Base-by-base conservation (phyloP, 2,888 invertebrate species). In the Terebella lapidaria region DNA sequence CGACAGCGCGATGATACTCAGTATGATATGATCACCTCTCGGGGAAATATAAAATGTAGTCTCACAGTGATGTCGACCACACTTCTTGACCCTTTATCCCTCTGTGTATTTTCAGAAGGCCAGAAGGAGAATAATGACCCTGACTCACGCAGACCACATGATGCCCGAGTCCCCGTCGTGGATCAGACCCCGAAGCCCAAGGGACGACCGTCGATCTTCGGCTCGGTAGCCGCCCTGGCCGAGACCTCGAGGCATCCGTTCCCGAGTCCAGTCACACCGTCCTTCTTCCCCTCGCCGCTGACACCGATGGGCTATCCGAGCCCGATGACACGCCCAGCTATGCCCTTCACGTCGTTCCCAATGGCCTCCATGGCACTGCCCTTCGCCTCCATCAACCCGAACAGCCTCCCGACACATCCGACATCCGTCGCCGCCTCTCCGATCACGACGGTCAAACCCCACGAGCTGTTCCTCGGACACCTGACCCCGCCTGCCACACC, bases 141-240 rank as follows among this genome's bases (percentile, higher is more conserved):
- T 15, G 10, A 15, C 42, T 35, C 42, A n/a, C 10, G 10, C 10
- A 10, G 42, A n/a, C 10, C 10, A 35, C 42, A 15, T n/a, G n/a
- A 10, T 10, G 42, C 10, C 10, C 10, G n/a, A n/a, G n/a, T n/a
- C 42, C 42, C 42, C 10, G n/a, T 35, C 42, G n/a, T n/a, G n/a
- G n/a, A n/a, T n/a, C 42, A 35, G 42, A 35, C 42, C 10, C 10
- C 49, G n/a, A 49, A 49, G 49, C 15, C 24, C 49, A 15, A 24
- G 49, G 5, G 18, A 5, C 49, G 49, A 20, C 49, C 49, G 49
- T 49, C 49, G 18, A 49, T 49, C 15, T 49, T 49, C 49, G 49
- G 49, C 10, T 49, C 49, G 18, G 49, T 49, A 5, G 49, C 10
- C n/a, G 49, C 49, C 18, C 49, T 49, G 49, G 49, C 49, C 22